phyloP scores from a whole-genome alignment of 2,888 invertebrate species.

The Chrysolina americana region DNA sequence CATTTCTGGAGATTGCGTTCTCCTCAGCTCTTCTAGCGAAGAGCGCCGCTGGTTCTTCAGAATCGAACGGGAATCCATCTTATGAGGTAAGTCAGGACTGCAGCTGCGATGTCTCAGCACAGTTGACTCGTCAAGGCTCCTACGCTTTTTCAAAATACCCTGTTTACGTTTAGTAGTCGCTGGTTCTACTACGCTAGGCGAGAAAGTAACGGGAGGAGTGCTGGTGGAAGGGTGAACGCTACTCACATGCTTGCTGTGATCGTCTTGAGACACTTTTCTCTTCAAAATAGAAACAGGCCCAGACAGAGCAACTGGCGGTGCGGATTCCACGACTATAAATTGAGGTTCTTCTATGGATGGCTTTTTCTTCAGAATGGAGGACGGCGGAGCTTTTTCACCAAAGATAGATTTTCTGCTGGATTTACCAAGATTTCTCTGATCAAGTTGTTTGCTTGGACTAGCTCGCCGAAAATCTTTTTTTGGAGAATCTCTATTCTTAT shows the following conservation, averaged over 20 bases:
- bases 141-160: slow-evolving; percentile 87
- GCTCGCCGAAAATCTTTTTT: slow-evolving; percentile 49
- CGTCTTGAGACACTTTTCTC: slow-evolving; percentile 72
- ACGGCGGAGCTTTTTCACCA: slow-evolving; percentile 49
- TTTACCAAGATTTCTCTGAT: slow-evolving; percentile 33
- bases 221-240: slow-evolving; percentile 64
- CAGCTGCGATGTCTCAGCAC: slow-evolving; percentile 79
- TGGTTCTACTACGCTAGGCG: slow-evolving; percentile 81
- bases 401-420: slow-evolving; percentile 38
- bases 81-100: slow-evolving; percentile 79
- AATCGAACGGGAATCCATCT: slow-evolving; percentile 76
- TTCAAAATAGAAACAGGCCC: slow-evolving; percentile 75
- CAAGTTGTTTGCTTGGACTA: slow-evolving; percentile 45
- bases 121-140: slow-evolving; percentile 86
- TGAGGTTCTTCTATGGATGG: slow-evolving; percentile 70
- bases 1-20: slow-evolving; percentile 77
- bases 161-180: slow-evolving; percentile 77
- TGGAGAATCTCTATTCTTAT: slow-evolving; percentile 65
- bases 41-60: slow-evolving; percentile 79
- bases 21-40: slow-evolving; percentile 79
- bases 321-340: slow-evolving; percentile 38
- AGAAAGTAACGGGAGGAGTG: slow-evolving; percentile 85
- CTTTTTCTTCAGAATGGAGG: slow-evolving; percentile 81
- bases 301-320: slow-evolving; percentile 50
- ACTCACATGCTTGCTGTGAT: slow-evolving; percentile 64